Evolutionary conservation across 2,797 vertebrate species (phyloP), one percentile per base, ranked within the genome.

Genomic region (Pterois miles): DNA sequence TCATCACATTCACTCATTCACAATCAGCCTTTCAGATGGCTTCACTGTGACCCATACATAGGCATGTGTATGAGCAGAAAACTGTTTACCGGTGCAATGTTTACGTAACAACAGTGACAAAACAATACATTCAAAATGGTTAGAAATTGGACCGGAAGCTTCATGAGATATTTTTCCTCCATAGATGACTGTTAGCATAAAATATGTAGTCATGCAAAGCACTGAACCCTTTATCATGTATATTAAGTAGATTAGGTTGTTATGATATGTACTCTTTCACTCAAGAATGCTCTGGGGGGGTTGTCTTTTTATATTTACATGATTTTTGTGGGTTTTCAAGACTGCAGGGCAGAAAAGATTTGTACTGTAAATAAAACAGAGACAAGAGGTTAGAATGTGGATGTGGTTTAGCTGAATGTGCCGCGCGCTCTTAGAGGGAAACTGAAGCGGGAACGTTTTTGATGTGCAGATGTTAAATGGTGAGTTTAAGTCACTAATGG

Each of bases 111-210:
- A 48, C 34, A 77, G 33, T 54, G 48, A 77, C 65, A 75, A 57
- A 66, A 77, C 62, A 73, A 57, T 64, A 25, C 52, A 38, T 66
- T 78, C 5, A 57, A 78, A 70, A 57, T 2, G 1, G 29, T 75
- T 27, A 46, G 34, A 67, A 78, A 80, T 76, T 34, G 36, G 22
- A 76, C 58, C 60, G 57, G 63, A 74, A 27, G 56, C 8, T 69
- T 82, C 54, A 67, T 54, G 54, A 22, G 36, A 57, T 20, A 25
- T 69, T 69, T 83, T 72, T 68, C 31, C 74, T 83, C 63, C 34
- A 43, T 70, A 74, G 67, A 74, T 11, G 86, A 93, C 89, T 91
- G 93, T 93, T 90, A 90, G 54, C 85, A 82, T 67, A 54, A 79
- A 84, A 22, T 66, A 60, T 85, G 81, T 59, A 71, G 68, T 79